Percentiles rank a stretch among this genome's conserved stretches.
Evolutionary conservation across 1,140 invertebrate species (phyloP).

Genomic region (Drosophila micromelanica): DNA sequence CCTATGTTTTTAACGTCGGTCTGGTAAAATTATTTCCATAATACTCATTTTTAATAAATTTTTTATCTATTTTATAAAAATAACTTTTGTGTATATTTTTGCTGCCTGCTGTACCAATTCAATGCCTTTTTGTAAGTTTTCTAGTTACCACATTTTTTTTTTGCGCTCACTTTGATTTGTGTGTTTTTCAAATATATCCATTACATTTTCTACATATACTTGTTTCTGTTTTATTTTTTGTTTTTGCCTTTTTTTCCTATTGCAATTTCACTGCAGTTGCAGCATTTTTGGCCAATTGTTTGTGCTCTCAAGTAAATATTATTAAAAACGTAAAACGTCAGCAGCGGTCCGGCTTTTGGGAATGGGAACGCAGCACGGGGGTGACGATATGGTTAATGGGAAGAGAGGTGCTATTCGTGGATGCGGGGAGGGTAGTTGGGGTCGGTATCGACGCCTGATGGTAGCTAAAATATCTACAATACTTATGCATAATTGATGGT

Average conservation of each 20-base stretch:
- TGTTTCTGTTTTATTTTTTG: constrained; percentile 40
- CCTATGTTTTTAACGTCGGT: too few relatives aligned
- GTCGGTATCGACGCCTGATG: constrained; percentile 15
- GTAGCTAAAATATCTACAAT: constrained; percentile 51
- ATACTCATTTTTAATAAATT: too few relatives aligned
- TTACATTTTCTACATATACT: constrained; percentile 39
- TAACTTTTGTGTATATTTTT: too few relatives aligned
- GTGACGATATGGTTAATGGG: constrained; percentile 14
- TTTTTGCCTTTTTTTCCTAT: constrained; percentile 35
- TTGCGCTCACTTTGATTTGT: constrained; percentile 53
- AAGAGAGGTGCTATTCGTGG: not conserved
- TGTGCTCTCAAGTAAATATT: constrained; percentile 79
- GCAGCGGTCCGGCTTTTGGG: not conserved
- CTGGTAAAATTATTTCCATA: too few relatives aligned
- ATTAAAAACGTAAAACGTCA: constrained; percentile 75
- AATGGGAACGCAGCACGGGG: not conserved
- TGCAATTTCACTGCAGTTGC: constrained; percentile 49
- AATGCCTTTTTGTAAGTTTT: constrained; percentile 18
- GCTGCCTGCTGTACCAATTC: not conserved
- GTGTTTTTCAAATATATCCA: constrained; percentile 58
- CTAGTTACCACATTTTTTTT: constrained; percentile 7
- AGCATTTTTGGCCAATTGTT: constrained; percentile 76
- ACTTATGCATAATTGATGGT: constrained; percentile 77
- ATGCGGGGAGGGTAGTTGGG: not conserved
- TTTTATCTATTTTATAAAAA: too few relatives aligned